Percentiles rank a stretch among this genome's conserved stretches.
These are phyloP conservation scores for Automeris io DNA, from an alignment of 2,888 invertebrate genomes.

Conservation along the genomic window DNA sequence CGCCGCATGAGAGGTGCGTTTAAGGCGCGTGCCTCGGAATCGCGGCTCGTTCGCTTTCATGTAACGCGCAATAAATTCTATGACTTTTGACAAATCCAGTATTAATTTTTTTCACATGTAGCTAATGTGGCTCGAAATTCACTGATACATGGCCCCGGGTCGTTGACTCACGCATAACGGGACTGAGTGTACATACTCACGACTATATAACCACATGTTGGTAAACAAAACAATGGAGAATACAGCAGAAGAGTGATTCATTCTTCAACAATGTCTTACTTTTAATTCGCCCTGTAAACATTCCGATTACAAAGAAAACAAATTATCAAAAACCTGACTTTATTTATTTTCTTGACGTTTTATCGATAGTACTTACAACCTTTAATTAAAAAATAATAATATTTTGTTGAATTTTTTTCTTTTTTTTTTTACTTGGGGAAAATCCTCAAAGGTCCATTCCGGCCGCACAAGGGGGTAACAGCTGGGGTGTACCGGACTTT, in stretches of 20 bases:
- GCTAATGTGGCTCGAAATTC: conserved; percentile 10
- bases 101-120: conserved; percentile 5
- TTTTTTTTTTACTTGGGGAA: too few relatives aligned
- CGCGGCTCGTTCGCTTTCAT: background rate
- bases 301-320: too few relatives aligned
- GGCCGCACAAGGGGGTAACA: too few relatives aligned
- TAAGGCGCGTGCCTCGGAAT: background rate
- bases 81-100: conserved; percentile 7
- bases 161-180: conserved; percentile 9
- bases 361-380: too few relatives aligned
- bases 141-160: conserved; percentile 6
- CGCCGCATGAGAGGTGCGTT: background rate
- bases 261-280: background rate
- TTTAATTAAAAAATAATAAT: too few relatives aligned
- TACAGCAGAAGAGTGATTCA: conserved; percentile 1
- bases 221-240: conserved; percentile 4
- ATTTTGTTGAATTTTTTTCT: too few relatives aligned
- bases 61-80: background rate
- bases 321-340: too few relatives aligned
- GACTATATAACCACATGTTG: conserved; percentile 6
- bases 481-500: too few relatives aligned
- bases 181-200: conserved; percentile 5
- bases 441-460: too few relatives aligned
- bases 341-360: too few relatives aligned
- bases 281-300: background rate